These are phyloP conservation scores for Bombus polaris DNA, from an alignment of 1,140 invertebrate genomes.

Conservation along the genomic window DNA sequence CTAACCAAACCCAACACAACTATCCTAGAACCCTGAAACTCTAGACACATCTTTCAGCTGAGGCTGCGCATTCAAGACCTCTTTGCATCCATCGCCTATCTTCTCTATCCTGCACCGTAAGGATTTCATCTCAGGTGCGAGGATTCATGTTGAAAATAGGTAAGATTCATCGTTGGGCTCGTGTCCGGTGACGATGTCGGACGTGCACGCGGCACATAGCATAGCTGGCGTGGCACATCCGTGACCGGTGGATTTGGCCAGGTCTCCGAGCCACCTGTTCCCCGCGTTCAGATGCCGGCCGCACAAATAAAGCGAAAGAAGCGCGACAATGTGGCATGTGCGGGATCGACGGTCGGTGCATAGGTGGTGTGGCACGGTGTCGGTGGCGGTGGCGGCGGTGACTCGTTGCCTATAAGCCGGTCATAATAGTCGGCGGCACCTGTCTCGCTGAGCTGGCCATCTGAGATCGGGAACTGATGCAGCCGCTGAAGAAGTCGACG, in stretches of 20 bases:
- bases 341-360: slow-evolving; percentile 34
- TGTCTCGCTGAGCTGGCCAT: slow-evolving; percentile 65
- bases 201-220: slow-evolving; percentile 8
- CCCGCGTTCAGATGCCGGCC: slow-evolving; percentile 47
- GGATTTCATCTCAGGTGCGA: neutral
- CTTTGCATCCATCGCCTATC: neutral
- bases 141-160: neutral
- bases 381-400: slow-evolving; percentile 52
- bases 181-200: neutral
- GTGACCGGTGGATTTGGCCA: slow-evolving; percentile 39
- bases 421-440: slow-evolving; percentile 73
- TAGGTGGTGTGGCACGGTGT: slow-evolving; percentile 20
- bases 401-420: slow-evolving; percentile 64
- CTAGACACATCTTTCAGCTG: too few relatives aligned
- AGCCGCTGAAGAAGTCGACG: slow-evolving; percentile 60
- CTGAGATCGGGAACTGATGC: slow-evolving; percentile 65
- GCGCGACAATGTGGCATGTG: slow-evolving; percentile 67
- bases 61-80: neutral
- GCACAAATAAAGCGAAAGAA: slow-evolving; percentile 69
- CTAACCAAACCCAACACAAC: neutral
- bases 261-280: slow-evolving; percentile 69
- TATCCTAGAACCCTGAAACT: neutral
- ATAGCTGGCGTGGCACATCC: slow-evolving; percentile 5
- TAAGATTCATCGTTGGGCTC: neutral
- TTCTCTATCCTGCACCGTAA: neutral